Evolutionary conservation across 2,888 invertebrate genomes (phyloP).

Genomic region (Pollenia labialis): DNA sequence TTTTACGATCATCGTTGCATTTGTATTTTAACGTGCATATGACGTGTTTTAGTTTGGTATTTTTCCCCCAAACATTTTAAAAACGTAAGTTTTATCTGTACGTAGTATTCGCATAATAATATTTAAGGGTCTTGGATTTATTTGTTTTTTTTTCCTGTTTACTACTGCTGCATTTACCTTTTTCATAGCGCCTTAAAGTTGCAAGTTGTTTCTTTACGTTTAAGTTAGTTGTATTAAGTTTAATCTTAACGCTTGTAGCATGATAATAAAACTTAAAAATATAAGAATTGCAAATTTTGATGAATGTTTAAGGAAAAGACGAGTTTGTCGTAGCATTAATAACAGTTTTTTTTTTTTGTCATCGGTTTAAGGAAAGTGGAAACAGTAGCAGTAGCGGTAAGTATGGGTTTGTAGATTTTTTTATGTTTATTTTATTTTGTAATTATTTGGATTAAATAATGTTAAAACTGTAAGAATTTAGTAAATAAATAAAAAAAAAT

Average conservation of each 20-base stretch:
- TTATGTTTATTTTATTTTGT: too few species aligned
- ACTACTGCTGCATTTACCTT: conserved; percentile 23
- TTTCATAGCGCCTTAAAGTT: neutral
- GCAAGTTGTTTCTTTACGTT: neutral
- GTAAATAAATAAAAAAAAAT: too few species aligned
- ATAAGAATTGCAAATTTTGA: conserved; percentile 50
- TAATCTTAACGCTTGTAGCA: conserved; percentile 58
- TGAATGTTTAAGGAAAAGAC: conserved; percentile 28
- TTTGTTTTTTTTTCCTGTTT: neutral
- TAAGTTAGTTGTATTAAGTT: conserved; percentile 50
- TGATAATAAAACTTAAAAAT: conserved; percentile 59
- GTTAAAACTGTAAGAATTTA: too few species aligned
- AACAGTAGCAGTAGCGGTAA: neutral
- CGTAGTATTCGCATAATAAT: conserved; percentile 56
- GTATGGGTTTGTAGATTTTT: too few species aligned
- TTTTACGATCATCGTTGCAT: conserved; percentile 70
- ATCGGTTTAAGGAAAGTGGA: neutral
- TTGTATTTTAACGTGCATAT: conserved; percentile 62
- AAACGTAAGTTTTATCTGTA: conserved; percentile 51
- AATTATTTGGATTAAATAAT: too few species aligned
- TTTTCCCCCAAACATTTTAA: neutral
- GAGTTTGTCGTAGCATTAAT: neutral
- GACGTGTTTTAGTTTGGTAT: conserved; percentile 51
- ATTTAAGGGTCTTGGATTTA: conserved; percentile 56
- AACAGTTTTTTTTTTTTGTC: conserved; percentile 6